Percentiles rank a stretch among this genome's conserved stretches.
phyloP scores from a whole-genome alignment of 2,888 invertebrate species.

The Chesias legatella region DNA sequence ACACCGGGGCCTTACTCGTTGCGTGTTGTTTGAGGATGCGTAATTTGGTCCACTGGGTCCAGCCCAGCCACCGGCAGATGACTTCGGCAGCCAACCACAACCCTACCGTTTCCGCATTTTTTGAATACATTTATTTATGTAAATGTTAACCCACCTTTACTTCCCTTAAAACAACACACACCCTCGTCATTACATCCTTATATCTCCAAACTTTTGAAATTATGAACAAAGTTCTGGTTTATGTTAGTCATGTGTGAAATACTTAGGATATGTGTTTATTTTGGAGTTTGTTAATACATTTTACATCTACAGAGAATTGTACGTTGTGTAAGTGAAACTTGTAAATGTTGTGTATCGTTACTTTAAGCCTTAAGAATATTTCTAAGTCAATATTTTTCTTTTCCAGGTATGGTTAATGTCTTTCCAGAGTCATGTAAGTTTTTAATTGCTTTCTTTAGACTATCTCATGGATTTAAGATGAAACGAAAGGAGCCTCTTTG shows the following conservation, averaged over 20 bases:
- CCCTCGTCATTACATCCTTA: slow-evolving; percentile 39
- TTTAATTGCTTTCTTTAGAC: no score
- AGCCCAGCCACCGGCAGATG: slow-evolving; percentile 13
- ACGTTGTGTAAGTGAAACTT: no score
- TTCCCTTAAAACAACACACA: slow-evolving; percentile 43
- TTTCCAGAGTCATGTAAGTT: no score
- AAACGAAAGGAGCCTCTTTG: no score
- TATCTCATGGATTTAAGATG: no score
- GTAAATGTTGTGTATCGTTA: no score
- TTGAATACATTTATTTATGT: slow-evolving; percentile 60
- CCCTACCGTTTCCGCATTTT: slow-evolving; percentile 34
- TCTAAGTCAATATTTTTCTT: not conserved
- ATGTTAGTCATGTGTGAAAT: slow-evolving; percentile 24
- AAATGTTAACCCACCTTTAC: slow-evolving; percentile 57
- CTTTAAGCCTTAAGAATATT: not conserved
- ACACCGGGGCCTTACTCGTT: slow-evolving; percentile 62
- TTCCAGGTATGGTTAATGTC: not conserved
- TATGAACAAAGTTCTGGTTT: slow-evolving; percentile 27
- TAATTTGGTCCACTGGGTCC: slow-evolving; percentile 51
- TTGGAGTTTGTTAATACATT: slow-evolving; percentile 7
- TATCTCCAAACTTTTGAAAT: slow-evolving; percentile 34
- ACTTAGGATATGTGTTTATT: slow-evolving; percentile 20
- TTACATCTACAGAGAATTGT: slow-evolving; percentile 3
- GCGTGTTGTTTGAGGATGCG: slow-evolving; percentile 56
- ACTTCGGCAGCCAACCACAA: slow-evolving; percentile 29